Evolutionary conservation across 2,797 vertebrate genomes (phyloP).

Genomic region (Synanceia verrucosa): DNA sequence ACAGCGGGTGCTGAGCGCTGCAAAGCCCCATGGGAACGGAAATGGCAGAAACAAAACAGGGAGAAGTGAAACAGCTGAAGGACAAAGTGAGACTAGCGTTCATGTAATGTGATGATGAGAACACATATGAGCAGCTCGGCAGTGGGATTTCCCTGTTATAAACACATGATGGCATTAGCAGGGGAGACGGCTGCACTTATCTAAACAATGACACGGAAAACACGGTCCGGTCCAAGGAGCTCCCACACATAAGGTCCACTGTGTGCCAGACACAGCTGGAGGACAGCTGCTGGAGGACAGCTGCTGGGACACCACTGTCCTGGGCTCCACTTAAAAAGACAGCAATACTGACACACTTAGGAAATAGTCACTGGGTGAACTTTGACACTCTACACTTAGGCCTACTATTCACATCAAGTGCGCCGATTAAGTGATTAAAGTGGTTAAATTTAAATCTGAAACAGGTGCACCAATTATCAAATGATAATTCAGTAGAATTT

Average conservation of each 20-base stretch:
- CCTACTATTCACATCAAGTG: neutral
- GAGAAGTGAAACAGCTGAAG: conserved; percentile 14
- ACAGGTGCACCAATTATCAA: neutral
- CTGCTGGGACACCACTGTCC: conserved; percentile 39
- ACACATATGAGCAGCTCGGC: conserved; percentile 27
- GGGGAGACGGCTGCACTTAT: conserved; percentile 72
- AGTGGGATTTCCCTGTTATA: conserved; percentile 76
- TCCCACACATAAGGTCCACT: conserved; percentile 46
- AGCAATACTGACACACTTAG: conserved; percentile 13
- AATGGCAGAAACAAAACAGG: neutral
- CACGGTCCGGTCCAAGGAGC: conserved; percentile 49
- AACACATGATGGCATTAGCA: conserved; percentile 75
- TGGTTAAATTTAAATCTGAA: neutral
- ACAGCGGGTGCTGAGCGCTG: neutral
- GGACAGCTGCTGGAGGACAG: conserved; percentile 53
- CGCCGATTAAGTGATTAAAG: neutral
- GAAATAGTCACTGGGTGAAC: conserved; percentile 17
- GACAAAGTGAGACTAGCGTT: conserved; percentile 1
- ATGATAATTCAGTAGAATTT: neutral
- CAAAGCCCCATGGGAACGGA: conserved; percentile 9
- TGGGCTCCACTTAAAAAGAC: conserved; percentile 22
- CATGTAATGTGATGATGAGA: conserved; percentile 23
- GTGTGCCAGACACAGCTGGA: conserved; percentile 52
- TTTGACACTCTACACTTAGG: conserved; percentile 13
- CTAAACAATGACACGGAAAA: conserved; percentile 71